Conservation (phyloP, 2,888 invertebrate species). For the Rhagophthalmus giganteus region DNA sequence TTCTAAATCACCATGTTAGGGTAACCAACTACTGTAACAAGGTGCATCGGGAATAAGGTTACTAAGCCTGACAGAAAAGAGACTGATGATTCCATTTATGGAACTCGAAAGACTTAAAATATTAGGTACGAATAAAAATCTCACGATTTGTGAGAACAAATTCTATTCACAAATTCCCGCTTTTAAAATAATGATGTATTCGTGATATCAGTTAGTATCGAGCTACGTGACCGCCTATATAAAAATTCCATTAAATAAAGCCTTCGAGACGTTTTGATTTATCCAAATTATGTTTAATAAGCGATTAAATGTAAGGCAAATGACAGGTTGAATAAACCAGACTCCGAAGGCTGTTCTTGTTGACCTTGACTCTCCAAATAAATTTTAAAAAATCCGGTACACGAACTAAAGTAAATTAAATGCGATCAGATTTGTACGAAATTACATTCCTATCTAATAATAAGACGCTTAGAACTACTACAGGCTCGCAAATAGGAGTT, state of each 20-base stretch:
- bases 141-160: slow-evolving; percentile 1
- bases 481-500: not conserved
- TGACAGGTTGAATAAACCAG: slow-evolving; percentile 38
- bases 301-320: slow-evolving; percentile 42
- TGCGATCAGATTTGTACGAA: not conserved
- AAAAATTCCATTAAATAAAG: slow-evolving; percentile 5
- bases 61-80: slow-evolving; percentile 15
- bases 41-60: slow-evolving; percentile 23
- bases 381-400: slow-evolving; percentile 3
- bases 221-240: slow-evolving; percentile 1
- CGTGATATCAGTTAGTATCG: slow-evolving; percentile 1
- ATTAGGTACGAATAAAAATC: slow-evolving; percentile 3
- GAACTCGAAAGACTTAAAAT: slow-evolving; percentile 8
- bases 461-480: not conserved
- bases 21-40: slow-evolving; percentile 21
- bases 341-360: slow-evolving; percentile 26
- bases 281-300: slow-evolving; percentile 44
- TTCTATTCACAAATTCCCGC: not conserved
- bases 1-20: slow-evolving; percentile 32
- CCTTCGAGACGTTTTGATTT: slow-evolving; percentile 36
- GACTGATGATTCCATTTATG: slow-evolving; percentile 18
- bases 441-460: slow-evolving; percentile 2
- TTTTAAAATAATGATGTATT: slow-evolving; percentile 5
- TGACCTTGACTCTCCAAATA: slow-evolving; percentile 33
- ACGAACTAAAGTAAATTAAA: slow-evolving; percentile 1